Evolutionary conservation across 2,888 invertebrate species (phyloP).

Genomic region (Strigamia crassipes): DNA sequence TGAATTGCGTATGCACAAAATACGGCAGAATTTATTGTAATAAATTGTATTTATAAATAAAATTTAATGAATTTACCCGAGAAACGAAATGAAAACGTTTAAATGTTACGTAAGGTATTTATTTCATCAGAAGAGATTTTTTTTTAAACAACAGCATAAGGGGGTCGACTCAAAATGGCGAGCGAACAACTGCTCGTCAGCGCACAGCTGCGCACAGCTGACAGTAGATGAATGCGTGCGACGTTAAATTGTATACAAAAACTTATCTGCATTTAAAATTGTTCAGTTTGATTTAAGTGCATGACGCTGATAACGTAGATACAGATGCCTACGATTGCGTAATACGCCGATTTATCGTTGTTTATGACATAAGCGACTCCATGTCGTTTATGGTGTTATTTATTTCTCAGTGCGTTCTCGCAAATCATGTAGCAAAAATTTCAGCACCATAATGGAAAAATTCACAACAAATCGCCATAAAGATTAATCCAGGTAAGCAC

Average conservation of each 20-base stretch:
- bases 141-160: background rate
- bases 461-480: background rate
- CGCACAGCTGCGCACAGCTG: background rate
- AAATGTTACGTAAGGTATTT: background rate
- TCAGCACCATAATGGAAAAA: background rate
- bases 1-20: background rate
- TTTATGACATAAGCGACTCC: constrained; percentile 5
- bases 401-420: background rate
- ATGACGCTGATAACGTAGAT: background rate
- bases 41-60: background rate
- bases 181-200: background rate
- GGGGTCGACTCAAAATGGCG: background rate
- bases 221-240: no score
- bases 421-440: background rate
- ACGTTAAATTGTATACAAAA: background rate
- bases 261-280: background rate
- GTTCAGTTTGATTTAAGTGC: background rate
- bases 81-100: background rate
- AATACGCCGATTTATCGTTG: background rate
- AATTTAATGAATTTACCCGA: background rate
- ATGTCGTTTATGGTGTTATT: background rate
- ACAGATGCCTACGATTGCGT: background rate
- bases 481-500: background rate
- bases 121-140: background rate
- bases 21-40: background rate